Evolutionary conservation across 2,888 invertebrate genomes (phyloP).

Genomic region (Uloborus plumipes): DNA sequence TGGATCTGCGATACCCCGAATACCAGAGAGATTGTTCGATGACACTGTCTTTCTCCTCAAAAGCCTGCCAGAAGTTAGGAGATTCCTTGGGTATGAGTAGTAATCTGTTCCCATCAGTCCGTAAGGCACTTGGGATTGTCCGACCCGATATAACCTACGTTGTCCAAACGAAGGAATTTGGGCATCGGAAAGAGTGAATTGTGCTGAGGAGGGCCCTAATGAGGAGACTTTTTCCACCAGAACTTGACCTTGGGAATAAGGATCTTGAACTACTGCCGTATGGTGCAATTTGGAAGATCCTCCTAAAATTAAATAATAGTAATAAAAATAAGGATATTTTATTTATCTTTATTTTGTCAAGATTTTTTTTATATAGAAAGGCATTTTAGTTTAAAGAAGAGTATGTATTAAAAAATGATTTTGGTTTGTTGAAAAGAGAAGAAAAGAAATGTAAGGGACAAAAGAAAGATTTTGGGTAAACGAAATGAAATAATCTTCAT

Average conservation of each 20-base stretch:
- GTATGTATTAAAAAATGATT: background rate
- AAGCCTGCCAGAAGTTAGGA: constrained; percentile 21
- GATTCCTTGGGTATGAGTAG: constrained; percentile 39
- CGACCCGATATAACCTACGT: constrained; percentile 24
- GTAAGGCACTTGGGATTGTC: constrained; percentile 35
- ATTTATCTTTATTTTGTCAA: too few species aligned
- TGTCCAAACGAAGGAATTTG: constrained; percentile 29
- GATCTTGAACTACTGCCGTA: constrained; percentile 41
- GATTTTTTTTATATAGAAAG: too few species aligned
- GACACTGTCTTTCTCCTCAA: constrained; percentile 28
- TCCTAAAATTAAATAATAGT: constrained; percentile 17
- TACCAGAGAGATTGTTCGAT: constrained; percentile 32
- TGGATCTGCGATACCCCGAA: constrained; percentile 39
- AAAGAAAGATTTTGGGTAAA: background rate
- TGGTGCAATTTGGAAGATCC: constrained; percentile 34
- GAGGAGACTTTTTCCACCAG: constrained; percentile 22
- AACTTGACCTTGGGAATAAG: constrained; percentile 20
- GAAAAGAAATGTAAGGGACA: background rate
- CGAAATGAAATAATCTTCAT: too few species aligned
- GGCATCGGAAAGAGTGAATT: constrained; percentile 28
- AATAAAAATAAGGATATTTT: too few species aligned
- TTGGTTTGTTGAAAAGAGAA: background rate
- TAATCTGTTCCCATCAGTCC: constrained; percentile 39
- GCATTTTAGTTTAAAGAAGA: background rate
- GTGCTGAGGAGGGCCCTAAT: constrained; percentile 28